Percentiles rank a stretch among this genome's conserved stretches.
Conservation (phyloP, 2,888 invertebrate genomes). For the Icerya purchasi region DNA sequence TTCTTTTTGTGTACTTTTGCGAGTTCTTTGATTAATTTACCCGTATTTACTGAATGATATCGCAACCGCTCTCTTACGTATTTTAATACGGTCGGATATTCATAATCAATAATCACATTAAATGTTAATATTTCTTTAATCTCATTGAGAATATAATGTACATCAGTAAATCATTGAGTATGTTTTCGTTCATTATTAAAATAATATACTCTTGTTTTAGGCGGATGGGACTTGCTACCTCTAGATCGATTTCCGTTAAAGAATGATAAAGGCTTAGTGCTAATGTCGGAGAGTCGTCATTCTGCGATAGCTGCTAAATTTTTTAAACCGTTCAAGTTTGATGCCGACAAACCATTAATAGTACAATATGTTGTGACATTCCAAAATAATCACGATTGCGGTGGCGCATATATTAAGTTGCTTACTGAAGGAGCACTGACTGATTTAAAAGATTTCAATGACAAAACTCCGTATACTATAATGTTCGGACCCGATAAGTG, state of each 20-base stretch:
- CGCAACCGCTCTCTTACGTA: too few relatives aligned
- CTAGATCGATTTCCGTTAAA: constrained; percentile 54
- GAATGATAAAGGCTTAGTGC: constrained; percentile 67
- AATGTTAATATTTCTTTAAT: not conserved
- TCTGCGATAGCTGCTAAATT: constrained; percentile 29
- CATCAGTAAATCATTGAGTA: too few relatives aligned
- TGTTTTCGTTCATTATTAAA: constrained; percentile 1
- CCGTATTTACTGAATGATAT: too few relatives aligned
- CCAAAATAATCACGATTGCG: constrained; percentile 94
- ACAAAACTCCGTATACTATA: constrained; percentile 92
- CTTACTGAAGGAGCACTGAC: constrained; percentile 48
- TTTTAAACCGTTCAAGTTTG: constrained; percentile 41
- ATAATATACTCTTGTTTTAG: constrained; percentile 23
- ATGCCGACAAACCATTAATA: constrained; percentile 31
- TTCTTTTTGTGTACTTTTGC: too few relatives aligned
- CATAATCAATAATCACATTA: too few relatives aligned
- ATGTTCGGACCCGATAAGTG: constrained; percentile 99
- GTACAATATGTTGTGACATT: constrained; percentile 87
- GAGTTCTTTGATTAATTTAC: too few relatives aligned
- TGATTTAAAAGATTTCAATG: constrained; percentile 65
- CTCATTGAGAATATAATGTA: not conserved
- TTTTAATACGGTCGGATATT: too few relatives aligned
- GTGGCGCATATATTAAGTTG: constrained; percentile 91
- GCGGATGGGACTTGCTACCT: constrained; percentile 46
- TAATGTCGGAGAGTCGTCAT: constrained; percentile 89